Base-by-base conservation (phyloP, 2,888 invertebrate species). In the Eledone cirrhosa region DNA sequence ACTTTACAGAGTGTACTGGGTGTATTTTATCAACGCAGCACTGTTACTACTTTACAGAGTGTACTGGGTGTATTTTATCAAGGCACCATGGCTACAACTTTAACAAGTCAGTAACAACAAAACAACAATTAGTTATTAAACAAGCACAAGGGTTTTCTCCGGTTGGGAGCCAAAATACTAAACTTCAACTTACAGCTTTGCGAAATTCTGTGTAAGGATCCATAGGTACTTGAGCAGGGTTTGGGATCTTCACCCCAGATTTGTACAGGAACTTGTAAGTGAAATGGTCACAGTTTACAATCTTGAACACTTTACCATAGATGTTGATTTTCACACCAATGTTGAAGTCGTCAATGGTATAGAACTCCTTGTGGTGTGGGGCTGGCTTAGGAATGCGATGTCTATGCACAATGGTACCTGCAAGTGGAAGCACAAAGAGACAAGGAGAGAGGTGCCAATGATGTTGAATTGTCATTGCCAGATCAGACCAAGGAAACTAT, bases 331-430 rank as follows among this genome's bases (percentile, higher is more conserved):
- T 94, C 78, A 93, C 93, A 59, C 96, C 95, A 80, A 97, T 93
- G 88, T 97, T 97, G 59, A 98, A 93, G 91, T 97, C 96, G 27
- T 96, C 93, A 24, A 97, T 93, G 80, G 96, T 95, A 89, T 94
- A 95, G 88, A 94, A 96, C 80, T 94, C 93, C 82, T 94, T 93
- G 84, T 94, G 94, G 87, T 93, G 93, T 24, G 94, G 91, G 48
- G 89, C 93, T 0, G 95, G 94, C 78, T 95, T 93, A 0, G 95
- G 94, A 83, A 97, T 94, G 86, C 95, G 86, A 84, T 96, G 96
- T 0, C 97, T 93, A 83, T 94, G 93, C 59, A 97, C 94, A 82
- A 97, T 90, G 27, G 95, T 94, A 48, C 96, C 95, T 95, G 86
- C 78, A 89, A 90, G 82, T 47, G 33, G 53, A 74, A 72, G 47